phyloP scores from a whole-genome alignment of 2,797 vertebrate genomes.

The Sardinella longiceps region DNA sequence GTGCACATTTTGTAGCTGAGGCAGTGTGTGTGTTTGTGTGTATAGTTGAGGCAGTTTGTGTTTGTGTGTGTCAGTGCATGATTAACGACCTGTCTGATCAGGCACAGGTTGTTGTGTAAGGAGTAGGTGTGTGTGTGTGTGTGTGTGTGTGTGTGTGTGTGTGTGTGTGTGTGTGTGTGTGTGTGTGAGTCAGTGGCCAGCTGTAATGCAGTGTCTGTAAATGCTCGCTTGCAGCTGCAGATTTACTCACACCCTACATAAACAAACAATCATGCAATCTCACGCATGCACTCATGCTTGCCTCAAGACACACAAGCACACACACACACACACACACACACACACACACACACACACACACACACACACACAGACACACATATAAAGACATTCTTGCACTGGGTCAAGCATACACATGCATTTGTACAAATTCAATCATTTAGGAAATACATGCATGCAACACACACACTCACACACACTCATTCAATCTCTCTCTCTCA shows the following conservation, averaged over 20 bases:
- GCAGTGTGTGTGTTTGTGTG: slow-evolving; percentile 26
- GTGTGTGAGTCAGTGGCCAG: slow-evolving; percentile 38
- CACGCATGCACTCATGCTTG: not conserved
- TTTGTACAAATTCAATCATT: not conserved
- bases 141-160: slow-evolving; percentile 44
- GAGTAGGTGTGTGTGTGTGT: slow-evolving; percentile 41
- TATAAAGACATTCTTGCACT: not conserved
- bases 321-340: not conserved
- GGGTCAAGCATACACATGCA: not conserved
- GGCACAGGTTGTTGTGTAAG: not conserved
- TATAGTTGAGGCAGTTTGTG: too few species aligned
- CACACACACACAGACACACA: too few species aligned
- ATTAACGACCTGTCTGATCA: not conserved
- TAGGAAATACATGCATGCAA: not conserved
- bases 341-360: too few species aligned
- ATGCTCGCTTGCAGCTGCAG: not conserved
- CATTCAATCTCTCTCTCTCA: slow-evolving; percentile 4
- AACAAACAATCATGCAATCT: slow-evolving; percentile 3
- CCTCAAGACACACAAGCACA: not conserved
- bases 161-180: slow-evolving; percentile 59
- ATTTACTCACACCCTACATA: slow-evolving; percentile 14
- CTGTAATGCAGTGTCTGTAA: slow-evolving; percentile 8
- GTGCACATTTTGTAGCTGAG: slow-evolving; percentile 19
- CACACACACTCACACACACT: not conserved
- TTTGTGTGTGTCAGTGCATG: slow-evolving; percentile 22